A percentile compares a stretch with the other conserved stretches of the same genome.
Evolutionary conservation across 2,888 invertebrate genomes (phyloP).

Genomic region (Trissonchulus sp.): DNA sequence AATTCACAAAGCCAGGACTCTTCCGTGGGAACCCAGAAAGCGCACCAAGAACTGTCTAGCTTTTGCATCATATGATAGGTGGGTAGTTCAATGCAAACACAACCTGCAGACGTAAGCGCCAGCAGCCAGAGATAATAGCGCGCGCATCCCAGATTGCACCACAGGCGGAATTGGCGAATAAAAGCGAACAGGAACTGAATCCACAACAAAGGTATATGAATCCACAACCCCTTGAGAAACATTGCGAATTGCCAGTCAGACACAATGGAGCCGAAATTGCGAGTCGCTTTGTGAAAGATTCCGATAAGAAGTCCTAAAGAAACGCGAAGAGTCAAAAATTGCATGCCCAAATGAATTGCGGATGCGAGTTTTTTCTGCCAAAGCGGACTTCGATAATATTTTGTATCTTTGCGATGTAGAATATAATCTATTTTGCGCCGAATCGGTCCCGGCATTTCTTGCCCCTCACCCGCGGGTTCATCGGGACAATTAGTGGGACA

Average conservation of each 20-base stretch:
- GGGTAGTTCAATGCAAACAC: conserved; percentile 19
- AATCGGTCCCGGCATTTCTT: too few relatives aligned
- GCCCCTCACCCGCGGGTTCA: too few relatives aligned
- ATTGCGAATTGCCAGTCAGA: background rate
- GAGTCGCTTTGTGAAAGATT: conserved; percentile 6
- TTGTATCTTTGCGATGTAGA: conserved; percentile 19
- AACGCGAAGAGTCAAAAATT: conserved; percentile 4
- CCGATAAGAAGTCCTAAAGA: conserved; percentile 1
- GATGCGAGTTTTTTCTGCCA: conserved; percentile 24
- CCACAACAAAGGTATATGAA: conserved; percentile 20
- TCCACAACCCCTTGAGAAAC: conserved; percentile 19
- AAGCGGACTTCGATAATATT: conserved; percentile 24
- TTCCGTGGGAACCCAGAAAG: background rate
- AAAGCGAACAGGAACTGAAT: conserved; percentile 14
- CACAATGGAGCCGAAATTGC: background rate
- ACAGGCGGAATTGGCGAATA: background rate
- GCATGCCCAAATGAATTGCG: conserved; percentile 18
- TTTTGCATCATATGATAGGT: conserved; percentile 5
- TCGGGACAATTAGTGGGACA: too few relatives aligned
- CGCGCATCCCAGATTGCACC: conserved; percentile 20
- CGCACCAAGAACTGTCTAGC: conserved; percentile 15
- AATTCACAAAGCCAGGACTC: background rate
- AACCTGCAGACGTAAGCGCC: background rate
- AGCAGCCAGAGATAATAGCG: conserved; percentile 22
- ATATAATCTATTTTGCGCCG: conserved; percentile 18